Base-by-base conservation (phyloP, 2,113 vertebrate genomes). In the Sphyrna mokarran region DNA sequence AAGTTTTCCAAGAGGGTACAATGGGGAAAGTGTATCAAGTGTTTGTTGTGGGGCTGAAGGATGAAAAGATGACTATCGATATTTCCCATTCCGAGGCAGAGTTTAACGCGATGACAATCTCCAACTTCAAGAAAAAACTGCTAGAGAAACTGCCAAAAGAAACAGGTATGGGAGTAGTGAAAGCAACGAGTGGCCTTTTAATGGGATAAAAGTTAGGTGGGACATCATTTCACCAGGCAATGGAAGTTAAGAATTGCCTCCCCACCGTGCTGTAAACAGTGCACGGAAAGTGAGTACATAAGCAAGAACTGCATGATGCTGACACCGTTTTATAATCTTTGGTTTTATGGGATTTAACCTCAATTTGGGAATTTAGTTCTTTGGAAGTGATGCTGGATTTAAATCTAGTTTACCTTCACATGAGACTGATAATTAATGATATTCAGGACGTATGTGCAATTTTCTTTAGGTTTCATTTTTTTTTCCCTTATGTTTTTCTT, bases 21-120 rank as follows among this genome's bases (percentile, higher is more conserved):
- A 94, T 94, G 93, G 93, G 93, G 66, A 94, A 94, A 94, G 48
- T 70, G 37, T 94, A 13, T 70, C 68, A 94, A 70, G 66, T 94
- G 11, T 11, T 94, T 14, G 93, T 94, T 0, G 10, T 37, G 37
- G 93, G 93, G 20, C 23, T 94, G 3, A 94, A 94, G 26, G 93
- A 40, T 33, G 37, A 70, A 43, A 94, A 40, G 5, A 23, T 23
- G 0, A 40, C 37, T 26, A 1, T 94, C 29, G 93, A 94, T 94
- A 29, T 94, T 94, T 69, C 93, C 26, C 20, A 94, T 0, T 5
- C 63, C 14, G 93, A 94, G 66, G 23, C 63, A 26, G n/a, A 94
- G 11, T 94, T 94, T 23, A 70, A 72, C 43, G 66, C 23, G 40
- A 94, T 43, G 37, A 43, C 20, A 2, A 1, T 94, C 10, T 22